phyloP scores from a whole-genome alignment of 2,888 invertebrate genomes.

The Caenorhabditis sp. region DNA sequence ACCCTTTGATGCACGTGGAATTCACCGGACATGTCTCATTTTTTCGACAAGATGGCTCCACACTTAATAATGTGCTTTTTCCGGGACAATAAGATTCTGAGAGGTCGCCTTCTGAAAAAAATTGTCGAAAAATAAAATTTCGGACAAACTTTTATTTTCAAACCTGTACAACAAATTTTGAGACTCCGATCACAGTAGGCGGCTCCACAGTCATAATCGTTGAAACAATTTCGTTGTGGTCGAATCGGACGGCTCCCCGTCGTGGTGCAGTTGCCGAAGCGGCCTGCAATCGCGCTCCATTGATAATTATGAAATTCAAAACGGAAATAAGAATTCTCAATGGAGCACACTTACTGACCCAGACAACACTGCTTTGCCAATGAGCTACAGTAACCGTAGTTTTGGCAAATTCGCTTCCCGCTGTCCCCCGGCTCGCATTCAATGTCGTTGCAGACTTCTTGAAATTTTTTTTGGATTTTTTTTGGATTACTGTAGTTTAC shows the following conservation, averaged over 20 bases:
- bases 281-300: not conserved
- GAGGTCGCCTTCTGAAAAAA: not conserved
- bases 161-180: constrained; percentile 24
- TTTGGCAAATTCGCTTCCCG: not conserved
- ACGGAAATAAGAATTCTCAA: no score
- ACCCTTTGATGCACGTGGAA: not conserved
- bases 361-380: not conserved
- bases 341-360: no score
- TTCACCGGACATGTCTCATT: not conserved
- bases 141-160: no score
- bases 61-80: not conserved
- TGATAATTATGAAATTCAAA: not conserved
- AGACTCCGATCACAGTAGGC: constrained; percentile 10
- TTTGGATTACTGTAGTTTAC: no score
- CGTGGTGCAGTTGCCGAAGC: not conserved
- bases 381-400: constrained; percentile 1
- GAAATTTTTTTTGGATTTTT: no score
- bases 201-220: constrained; percentile 4
- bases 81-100: not conserved
- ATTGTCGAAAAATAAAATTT: no score
- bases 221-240: not conserved
- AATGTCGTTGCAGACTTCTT: not conserved
- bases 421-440: not conserved
- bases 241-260: not conserved
- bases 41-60: not conserved